Evolutionary conservation across 2,888 invertebrate genomes (phyloP).

Genomic region (Spicauda simplicius): DNA sequence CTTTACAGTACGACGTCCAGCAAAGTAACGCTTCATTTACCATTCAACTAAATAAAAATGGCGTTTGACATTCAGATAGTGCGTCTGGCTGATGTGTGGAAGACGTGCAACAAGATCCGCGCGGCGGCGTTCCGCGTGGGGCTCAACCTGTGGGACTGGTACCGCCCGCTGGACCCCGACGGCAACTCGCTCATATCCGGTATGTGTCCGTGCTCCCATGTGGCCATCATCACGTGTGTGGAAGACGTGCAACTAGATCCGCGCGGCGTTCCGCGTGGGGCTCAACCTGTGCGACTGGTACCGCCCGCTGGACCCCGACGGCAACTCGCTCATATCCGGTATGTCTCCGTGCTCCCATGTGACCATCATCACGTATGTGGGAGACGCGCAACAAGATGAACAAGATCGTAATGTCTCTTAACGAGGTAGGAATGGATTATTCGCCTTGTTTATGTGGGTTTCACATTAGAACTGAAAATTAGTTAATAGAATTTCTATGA

Average conservation of each 20-base stretch:
- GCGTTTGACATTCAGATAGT: constrained; percentile 59
- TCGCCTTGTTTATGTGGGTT: too few species aligned
- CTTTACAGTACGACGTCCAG: neutral
- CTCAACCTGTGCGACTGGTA: constrained; percentile 90
- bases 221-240: constrained; percentile 83
- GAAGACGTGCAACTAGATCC: constrained; percentile 92
- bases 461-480: too few species aligned
- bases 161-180: constrained; percentile 88
- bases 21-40: neutral
- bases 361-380: constrained; percentile 86
- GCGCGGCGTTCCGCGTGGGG: constrained; percentile 89
- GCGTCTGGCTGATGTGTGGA: constrained; percentile 89
- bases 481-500: too few species aligned
- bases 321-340: constrained; percentile 88
- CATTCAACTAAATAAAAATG: too few species aligned
- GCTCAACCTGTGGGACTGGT: constrained; percentile 89
- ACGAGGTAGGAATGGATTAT: too few species aligned
- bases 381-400: constrained; percentile 93
- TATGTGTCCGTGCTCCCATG: constrained; percentile 40
- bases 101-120: constrained; percentile 92
- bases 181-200: constrained; percentile 88
- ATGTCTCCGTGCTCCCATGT: constrained; percentile 10
- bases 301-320: constrained; percentile 87
- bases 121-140: constrained; percentile 89
- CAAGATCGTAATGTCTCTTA: too few species aligned